Base-by-base conservation (phyloP, 2,113 vertebrate genomes). In the Tupaia tana region DNA sequence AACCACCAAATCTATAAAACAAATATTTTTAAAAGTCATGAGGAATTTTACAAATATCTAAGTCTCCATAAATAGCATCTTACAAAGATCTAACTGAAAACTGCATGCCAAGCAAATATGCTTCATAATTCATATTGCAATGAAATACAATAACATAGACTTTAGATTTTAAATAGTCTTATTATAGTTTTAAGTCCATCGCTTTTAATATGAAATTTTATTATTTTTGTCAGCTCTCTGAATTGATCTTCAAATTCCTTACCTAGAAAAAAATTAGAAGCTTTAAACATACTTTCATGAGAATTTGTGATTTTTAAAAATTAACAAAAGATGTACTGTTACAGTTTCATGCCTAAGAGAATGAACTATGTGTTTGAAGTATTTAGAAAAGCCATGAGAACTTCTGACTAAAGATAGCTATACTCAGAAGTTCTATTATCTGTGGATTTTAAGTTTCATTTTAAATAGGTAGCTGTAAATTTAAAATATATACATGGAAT, bases 231-330 rank as follows among this genome's bases (percentile, higher is more conserved):
- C 79, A 95, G 13, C 64, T 88, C 34, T 11, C 56, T 94, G n/a
- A 84, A 63, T 69, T 82, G 34, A 90, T 73, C 43, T 92, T 93
- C 58, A 77, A 73, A 86, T 90, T 73, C 22, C 61, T 71, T 34
- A 52, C 64, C 27, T 69, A 86, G 22, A 59, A 34, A 88, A 88
- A 77, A 85, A 88, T 84, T 22, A 78, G 63, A 92, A 64, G 15
- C 7, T 86, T 92, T 80, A 94, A 79, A 58, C 24, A 75, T 11
- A 78, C 22, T 82, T 4, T 58, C 29, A 22, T 34, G 9, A 91
- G 24, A 79, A 75, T 52, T 12, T 63, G 2, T 82, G 66, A 93
- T 69, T 80, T 96, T 34, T 67, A 85, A 96, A 95, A 92, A 85
- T 74, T 92, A 90, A 56, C 22, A 77, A 18, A 20, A 54, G 13